Percentiles rank a stretch among this genome's conserved stretches.
Conservation (phyloP, 2,113 vertebrate genomes). For the Mustela lutreola region DNA sequence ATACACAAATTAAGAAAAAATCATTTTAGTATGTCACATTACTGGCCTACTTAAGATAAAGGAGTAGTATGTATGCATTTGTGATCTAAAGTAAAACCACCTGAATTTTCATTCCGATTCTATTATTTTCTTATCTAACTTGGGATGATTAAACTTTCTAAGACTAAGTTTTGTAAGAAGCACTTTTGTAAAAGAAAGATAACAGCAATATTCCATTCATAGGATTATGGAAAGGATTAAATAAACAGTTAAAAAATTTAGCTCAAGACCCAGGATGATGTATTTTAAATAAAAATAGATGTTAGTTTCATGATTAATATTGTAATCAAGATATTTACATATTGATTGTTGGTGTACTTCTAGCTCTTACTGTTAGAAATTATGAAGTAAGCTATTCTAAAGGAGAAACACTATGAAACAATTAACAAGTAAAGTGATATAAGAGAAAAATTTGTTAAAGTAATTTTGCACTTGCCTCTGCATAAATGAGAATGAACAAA, state of each 20-base stretch:
- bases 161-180: background rate
- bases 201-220: background rate
- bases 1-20: background rate
- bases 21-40: background rate
- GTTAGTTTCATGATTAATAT: background rate
- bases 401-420: background rate
- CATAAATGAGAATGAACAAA: background rate
- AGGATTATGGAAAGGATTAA: background rate
- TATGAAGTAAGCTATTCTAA: background rate
- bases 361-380: background rate
- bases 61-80: background rate
- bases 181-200: background rate
- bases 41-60: background rate
- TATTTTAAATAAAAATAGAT: background rate
- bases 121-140: background rate
- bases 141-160: background rate
- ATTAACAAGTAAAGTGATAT: background rate
- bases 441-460: background rate
- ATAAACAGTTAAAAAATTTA: conserved; percentile 11
- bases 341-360: background rate
- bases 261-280: background rate
- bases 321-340: background rate
- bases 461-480: background rate
- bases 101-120: background rate
- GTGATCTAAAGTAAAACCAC: background rate